Evolutionary conservation across 2,113 vertebrate species (phyloP), one percentile per base, ranked within the genome.

Genomic region (Copsychus sechellarum): DNA sequence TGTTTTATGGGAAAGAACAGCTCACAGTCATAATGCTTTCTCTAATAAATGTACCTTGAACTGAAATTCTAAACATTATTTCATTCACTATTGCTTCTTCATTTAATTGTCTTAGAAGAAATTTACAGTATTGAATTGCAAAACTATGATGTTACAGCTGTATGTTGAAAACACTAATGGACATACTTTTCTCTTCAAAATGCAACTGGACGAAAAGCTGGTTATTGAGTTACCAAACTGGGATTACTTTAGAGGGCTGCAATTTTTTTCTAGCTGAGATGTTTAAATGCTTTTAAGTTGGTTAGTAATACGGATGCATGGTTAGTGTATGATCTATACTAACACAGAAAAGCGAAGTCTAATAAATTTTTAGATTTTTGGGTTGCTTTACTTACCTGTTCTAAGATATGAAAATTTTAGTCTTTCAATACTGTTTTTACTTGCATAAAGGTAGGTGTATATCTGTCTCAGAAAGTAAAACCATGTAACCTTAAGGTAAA

Each of bases 371-470:
- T 92, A 91, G 86, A 73, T 94, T 97, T 58, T 92, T 93, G 86
- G 42, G 33, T 96, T 92, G 47, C 43, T 88, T n/a, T 92, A 84
- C 24, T 69, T 94, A 81, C 80, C 50, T 91, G 42, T 78, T 87
- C 38, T 90, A 89, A 95, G 60, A 73, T 12, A 71, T 81, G n/a
- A 90, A 92, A 86, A n/a, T 89, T 88, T 5, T 54, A 92, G 42
- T 77, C 73, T 48, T 93, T 61, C 45, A 89, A 40, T 82, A 81
- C 73, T 74, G 88, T 64, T 78, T 91, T 91, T 95, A 96, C 91
- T 84, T 93, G 69, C 62, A 29, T 90, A 77, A 97, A 98, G 92
- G 92, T 97, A 92, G 71, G 84, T 98, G 51, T 85, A 90, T 93
- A 78, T 87, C 74, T 81, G 51, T 83, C 19, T 86, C 93, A 77